These are phyloP conservation scores for Zaprionus lachaisei DNA, from an alignment of 1,140 invertebrate species.

Conservation along the genomic window DNA sequence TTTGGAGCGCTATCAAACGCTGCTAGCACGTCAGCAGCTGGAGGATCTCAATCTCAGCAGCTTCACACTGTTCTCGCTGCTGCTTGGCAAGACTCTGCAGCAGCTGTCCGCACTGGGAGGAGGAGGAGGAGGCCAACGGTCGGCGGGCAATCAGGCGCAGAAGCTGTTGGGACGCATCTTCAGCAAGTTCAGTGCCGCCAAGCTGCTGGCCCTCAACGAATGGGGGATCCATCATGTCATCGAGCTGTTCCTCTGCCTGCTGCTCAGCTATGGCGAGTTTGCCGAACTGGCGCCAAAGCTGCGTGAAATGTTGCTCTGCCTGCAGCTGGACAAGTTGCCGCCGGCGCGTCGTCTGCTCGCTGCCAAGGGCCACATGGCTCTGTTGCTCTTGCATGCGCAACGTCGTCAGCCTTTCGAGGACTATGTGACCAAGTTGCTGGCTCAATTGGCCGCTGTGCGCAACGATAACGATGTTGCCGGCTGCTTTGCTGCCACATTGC, in stretches of 20 bases:
- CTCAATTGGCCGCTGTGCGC: constrained; percentile 61
- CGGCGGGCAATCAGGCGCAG: constrained; percentile 55
- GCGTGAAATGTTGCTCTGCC: constrained; percentile 68
- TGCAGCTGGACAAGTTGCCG: constrained; percentile 71
- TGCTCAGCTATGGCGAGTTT: constrained; percentile 59
- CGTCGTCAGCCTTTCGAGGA: constrained; percentile 54
- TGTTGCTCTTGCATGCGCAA: constrained; percentile 70
- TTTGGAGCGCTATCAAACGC: constrained; percentile 63
- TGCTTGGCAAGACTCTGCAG: constrained; percentile 69
- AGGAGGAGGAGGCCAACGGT: constrained; percentile 9
- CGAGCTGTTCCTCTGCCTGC: constrained; percentile 73
- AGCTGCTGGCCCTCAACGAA: constrained; percentile 77
- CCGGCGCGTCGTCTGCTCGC: constrained; percentile 55
- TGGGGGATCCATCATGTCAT: constrained; percentile 81
- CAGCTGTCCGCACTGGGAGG: constrained; percentile 17
- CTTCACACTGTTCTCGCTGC: constrained; percentile 67
- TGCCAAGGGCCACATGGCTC: constrained; percentile 78
- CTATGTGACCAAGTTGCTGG: constrained; percentile 70
- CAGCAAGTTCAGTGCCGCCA: constrained; percentile 79
- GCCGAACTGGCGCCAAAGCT: constrained; percentile 63
- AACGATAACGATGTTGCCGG: constrained; percentile 65
- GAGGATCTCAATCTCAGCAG: constrained; percentile 76
- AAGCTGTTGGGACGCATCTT: constrained; percentile 82
- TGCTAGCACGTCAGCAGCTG: constrained; percentile 47
- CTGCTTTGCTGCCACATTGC: constrained; percentile 54